Evolutionary conservation across 2,113 vertebrate genomes (phyloP).

Genomic region (Oenanthe melanoleuca): DNA sequence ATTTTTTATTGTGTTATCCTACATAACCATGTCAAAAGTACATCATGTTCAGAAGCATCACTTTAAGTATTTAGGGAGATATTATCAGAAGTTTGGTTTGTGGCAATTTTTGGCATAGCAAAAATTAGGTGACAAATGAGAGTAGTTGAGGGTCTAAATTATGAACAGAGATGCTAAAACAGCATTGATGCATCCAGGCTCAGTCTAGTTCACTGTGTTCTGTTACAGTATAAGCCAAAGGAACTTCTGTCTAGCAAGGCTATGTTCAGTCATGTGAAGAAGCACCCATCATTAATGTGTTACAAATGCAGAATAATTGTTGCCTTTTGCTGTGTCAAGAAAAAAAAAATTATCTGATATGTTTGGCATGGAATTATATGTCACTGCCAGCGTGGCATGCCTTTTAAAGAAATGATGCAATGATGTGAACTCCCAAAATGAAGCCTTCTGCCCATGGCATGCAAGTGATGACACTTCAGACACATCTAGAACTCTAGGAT

Average conservation of each 20-base stretch:
- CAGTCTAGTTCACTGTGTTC: not conserved
- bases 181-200: not conserved
- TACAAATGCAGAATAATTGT: not conserved
- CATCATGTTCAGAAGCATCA: not conserved
- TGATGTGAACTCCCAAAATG: not conserved
- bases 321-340: not conserved
- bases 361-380: not conserved
- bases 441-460: not conserved
- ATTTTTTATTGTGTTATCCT: not conserved
- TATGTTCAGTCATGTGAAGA: not conserved
- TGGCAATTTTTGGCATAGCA: not conserved
- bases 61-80: not conserved
- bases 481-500: not conserved
- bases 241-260: not conserved
- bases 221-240: not conserved
- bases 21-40: not conserved
- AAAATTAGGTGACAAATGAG: not conserved
- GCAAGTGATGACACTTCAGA: not conserved
- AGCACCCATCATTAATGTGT: not conserved
- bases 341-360: not conserved
- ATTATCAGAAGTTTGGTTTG: not conserved
- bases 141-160: not conserved
- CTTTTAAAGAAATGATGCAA: not conserved
- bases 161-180: not conserved
- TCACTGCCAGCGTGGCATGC: not conserved